These are phyloP conservation scores for Conus ventricosus DNA, from an alignment of 1,140 invertebrate species.

Conservation along the genomic window DNA sequence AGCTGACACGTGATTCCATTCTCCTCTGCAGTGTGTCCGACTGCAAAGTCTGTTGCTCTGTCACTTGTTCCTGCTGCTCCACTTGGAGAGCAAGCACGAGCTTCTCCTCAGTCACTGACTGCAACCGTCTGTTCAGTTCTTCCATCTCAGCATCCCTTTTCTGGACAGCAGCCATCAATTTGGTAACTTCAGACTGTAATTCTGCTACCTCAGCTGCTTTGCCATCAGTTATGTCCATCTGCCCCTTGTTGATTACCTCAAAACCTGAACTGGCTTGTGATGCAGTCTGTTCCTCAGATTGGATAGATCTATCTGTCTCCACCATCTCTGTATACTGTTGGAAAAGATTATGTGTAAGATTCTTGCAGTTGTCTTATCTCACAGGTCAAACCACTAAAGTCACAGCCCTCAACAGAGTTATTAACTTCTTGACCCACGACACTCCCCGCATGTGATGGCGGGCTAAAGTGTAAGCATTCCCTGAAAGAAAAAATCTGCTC, in stretches of 20 bases:
- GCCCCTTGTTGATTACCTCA: not conserved
- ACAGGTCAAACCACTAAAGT: not conserved
- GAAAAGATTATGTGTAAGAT: conserved; percentile 15
- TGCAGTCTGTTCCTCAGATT: not conserved
- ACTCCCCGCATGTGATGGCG: not conserved
- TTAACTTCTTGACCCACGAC: not conserved
- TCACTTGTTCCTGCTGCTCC: conserved; percentile 8
- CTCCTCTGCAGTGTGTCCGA: conserved; percentile 14
- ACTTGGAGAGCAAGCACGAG: not conserved
- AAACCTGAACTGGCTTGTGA: not conserved
- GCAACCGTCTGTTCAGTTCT: conserved; percentile 13
- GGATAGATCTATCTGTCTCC: not conserved
- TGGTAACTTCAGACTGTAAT: conserved; percentile 13
- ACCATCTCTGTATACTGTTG: not conserved
- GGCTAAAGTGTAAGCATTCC: not conserved
- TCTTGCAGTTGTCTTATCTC: not conserved
- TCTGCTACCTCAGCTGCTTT: conserved; percentile 17
- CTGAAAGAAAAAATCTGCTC: conserved; percentile 18
- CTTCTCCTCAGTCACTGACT: conserved; percentile 32
- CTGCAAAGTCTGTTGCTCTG: conserved; percentile 7
- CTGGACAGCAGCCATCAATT: not conserved
- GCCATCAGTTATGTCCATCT: not conserved
- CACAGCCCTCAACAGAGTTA: not conserved
- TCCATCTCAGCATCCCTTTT: conserved; percentile 11
- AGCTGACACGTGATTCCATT: conserved; percentile 12